Evolutionary conservation across 2,113 vertebrate genomes (phyloP), one percentile per base, ranked within the genome.

Genomic region (Anseranas semipalmata): DNA sequence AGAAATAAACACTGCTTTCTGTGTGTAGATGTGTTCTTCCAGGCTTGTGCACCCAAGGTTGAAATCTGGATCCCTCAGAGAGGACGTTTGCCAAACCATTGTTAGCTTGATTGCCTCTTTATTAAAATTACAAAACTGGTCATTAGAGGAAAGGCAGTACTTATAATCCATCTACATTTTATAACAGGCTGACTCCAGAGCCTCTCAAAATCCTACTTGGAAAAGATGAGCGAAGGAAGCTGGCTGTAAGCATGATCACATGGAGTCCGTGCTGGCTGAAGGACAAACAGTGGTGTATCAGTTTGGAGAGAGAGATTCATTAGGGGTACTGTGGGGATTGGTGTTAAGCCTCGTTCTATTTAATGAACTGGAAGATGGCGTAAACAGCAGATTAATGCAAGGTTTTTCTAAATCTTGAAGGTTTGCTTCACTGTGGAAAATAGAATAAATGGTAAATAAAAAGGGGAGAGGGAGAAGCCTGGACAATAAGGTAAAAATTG

Each of bases 111-210:
- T 87, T 87, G 39, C 39, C 72, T 93, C 77, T 58, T 87, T 81
- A 90, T 92, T 92, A 84, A 96, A 95, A 89, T 87, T 62, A 78
- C 58, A 55, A 48, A 93, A 87, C 45, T 50, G 62, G 33, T 75
- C 70, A 33, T 75, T 87, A 84, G 84, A 87, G 90, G 56, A 72
- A 90, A 95, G 27, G 60, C 35, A 90, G 66, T 52, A 20, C 28
- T 86, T 85, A 22, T 25, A 85, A 85, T 78, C 41, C 18, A 20
- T 52, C 83, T 76, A 12, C 17, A 28, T 45, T 87, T 93, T 82
- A 27, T 22, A 75, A 74, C 33, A 45, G 45, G n/a, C 19, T 11
- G 9, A 39, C 72, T 84, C 71, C 46, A 48, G 45, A 90, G 56
- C 76, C 58, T 86, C 72, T 75, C 80, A 91, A 92, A 95, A 45